Conservation (phyloP, 37 sponge, comb jelly and placozoan genomes). For the Lycopodina hypogea region DNA sequence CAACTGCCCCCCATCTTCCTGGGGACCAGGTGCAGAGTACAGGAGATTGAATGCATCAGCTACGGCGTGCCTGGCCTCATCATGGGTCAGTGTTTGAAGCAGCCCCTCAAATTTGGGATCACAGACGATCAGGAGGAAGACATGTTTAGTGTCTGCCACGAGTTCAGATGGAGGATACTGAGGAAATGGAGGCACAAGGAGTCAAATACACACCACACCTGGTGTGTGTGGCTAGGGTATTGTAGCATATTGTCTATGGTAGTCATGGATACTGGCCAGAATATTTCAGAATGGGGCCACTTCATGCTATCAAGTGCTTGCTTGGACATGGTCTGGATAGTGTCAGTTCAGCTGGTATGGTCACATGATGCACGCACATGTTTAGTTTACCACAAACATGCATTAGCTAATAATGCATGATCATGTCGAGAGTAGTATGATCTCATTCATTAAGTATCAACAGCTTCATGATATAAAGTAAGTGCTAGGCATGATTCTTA, state of each 20-base stretch:
- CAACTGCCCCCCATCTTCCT: constrained; percentile 2
- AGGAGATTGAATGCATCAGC: constrained; percentile 31
- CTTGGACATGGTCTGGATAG: no score
- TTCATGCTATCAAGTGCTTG: no score
- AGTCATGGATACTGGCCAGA: no score
- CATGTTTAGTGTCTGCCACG: constrained; percentile 14
- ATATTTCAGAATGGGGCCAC: no score
- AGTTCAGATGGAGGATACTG: constrained; percentile 18
- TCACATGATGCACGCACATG: no score
- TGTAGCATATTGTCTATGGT: background rate
- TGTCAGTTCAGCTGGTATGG: no score
- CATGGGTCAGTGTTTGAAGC: constrained; percentile 14
- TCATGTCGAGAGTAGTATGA: no score
- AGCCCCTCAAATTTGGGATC: constrained; percentile 49
- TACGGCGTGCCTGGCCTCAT: constrained; percentile 33
- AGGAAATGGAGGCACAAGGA: background rate
- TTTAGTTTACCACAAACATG: no score
- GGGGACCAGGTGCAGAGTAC: constrained; percentile 13
- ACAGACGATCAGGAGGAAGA: constrained; percentile 16
- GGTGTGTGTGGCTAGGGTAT: background rate
- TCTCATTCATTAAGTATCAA: no score
- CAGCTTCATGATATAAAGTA: no score
- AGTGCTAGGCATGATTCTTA: no score
- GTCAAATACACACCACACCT: background rate
- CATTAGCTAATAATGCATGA: no score